These are phyloP conservation scores for Trinorchestia longiramus DNA, from an alignment of 1,140 invertebrate species.

Conservation along the genomic window DNA sequence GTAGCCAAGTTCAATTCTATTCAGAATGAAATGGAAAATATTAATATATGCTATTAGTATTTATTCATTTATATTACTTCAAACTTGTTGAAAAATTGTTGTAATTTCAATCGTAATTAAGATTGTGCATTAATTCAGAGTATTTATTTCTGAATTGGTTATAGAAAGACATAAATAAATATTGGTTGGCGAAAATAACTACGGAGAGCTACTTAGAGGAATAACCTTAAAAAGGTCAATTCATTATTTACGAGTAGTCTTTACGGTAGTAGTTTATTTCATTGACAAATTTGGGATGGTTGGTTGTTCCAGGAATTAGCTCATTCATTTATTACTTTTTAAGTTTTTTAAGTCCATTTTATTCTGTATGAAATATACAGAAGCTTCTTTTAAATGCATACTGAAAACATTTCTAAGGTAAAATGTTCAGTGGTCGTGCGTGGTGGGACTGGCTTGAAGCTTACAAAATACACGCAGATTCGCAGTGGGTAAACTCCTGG, in stretches of 20 bases:
- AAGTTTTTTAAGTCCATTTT: background rate
- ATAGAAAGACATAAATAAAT: background rate
- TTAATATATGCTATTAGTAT: no score
- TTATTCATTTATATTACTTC: background rate
- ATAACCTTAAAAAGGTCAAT: background rate
- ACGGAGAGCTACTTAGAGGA: background rate
- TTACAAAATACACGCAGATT: background rate
- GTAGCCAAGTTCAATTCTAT: no score
- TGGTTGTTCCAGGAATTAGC: background rate
- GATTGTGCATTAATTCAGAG: background rate
- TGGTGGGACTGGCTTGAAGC: background rate
- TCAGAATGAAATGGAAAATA: no score
- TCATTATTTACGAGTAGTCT: background rate
- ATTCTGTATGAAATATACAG: background rate
- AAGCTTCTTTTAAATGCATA: background rate
- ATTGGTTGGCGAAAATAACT: background rate
- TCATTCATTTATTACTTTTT: background rate
- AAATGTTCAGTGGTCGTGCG: background rate
- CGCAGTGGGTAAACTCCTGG: no score
- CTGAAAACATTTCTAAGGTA: background rate
- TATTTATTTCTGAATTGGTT: background rate
- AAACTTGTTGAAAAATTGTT: background rate
- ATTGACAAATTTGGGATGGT: background rate
- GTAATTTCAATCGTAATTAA: background rate
- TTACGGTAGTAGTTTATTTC: background rate